Evolutionary conservation across 2,888 invertebrate genomes (phyloP), one percentile per base, ranked within the genome.

Genomic region (Pherbina coryleti): DNA sequence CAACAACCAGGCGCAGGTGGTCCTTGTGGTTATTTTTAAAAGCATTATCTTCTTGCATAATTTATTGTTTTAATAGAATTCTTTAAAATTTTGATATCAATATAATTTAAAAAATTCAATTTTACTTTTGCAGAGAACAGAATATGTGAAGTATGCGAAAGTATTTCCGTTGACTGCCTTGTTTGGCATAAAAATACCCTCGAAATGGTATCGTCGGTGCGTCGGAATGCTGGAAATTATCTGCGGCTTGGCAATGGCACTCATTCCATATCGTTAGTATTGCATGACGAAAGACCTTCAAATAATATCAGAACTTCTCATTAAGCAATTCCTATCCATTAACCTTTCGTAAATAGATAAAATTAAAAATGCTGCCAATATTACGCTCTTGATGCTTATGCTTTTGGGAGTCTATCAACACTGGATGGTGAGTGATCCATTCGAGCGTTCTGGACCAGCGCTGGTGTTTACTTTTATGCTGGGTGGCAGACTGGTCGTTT

Each of bases 141-240:
- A 97, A 90, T 97, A 96, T 88, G 97, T 97, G n/a, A 95, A 96
- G 90, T 97, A 97, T 90, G 95, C 97, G n/a, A 97, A 97, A 92
- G 97, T 97, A 78, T 97, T 97, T 90, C 97, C 97, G 64, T 90
- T 97, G 71, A 92, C 95, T 70, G 94, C 94, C 82, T 92, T 93
- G 78, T 90, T 97, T 82, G 95, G 96, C 86, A 93, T 97, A 86
- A 97, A 97, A 91, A 92, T 97, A 82, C 96, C 97, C 70, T 96
- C 97, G 77, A 97, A 97, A 92, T 96, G 96, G 96, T 97, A 97
- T 88, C 92, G 97, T 83, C 92, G 96, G 86, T 92, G 94, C 7
- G 94, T 97, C 78, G 97, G 97, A 77, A 93, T 93, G 25, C 91
- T 96, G 84, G 97, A 97, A 91, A 95, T 97, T 83, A 90, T 95